Percentiles rank a stretch among this genome's conserved stretches.
Conservation (phyloP, 2,113 vertebrate genomes). For the Nannospalax galili region DNA sequence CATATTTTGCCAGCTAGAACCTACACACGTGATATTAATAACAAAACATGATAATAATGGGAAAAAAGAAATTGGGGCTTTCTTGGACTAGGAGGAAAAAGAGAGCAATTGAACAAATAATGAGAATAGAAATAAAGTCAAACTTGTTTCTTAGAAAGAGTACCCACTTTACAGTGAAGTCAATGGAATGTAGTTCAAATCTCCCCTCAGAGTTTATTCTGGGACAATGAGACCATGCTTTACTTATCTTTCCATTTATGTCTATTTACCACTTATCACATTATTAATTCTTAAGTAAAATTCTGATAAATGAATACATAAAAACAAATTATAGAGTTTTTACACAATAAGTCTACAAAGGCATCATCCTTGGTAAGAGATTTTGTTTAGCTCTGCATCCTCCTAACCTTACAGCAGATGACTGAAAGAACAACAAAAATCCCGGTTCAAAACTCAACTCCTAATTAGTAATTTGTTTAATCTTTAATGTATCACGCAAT, state of each 20-base stretch:
- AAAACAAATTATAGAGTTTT: background rate
- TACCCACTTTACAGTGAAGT: background rate
- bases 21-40: background rate
- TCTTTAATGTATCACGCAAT: slow-evolving; percentile 6
- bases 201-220: background rate
- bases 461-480: background rate
- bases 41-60: background rate
- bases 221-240: background rate
- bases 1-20: background rate
- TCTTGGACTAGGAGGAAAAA: background rate
- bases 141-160: background rate
- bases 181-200: background rate
- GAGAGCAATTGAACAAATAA: background rate
- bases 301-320: background rate
- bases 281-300: background rate
- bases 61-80: background rate
- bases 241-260: background rate
- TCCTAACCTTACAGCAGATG: background rate
- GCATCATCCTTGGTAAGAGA: background rate
- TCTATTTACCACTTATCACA: background rate
- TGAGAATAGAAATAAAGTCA: background rate
- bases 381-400: background rate
- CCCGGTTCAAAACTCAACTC: background rate
- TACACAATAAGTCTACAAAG: background rate
- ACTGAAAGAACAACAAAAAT: background rate